Base-by-base conservation (phyloP, 1,140 invertebrate species). In the Monochamus saltuarius region DNA sequence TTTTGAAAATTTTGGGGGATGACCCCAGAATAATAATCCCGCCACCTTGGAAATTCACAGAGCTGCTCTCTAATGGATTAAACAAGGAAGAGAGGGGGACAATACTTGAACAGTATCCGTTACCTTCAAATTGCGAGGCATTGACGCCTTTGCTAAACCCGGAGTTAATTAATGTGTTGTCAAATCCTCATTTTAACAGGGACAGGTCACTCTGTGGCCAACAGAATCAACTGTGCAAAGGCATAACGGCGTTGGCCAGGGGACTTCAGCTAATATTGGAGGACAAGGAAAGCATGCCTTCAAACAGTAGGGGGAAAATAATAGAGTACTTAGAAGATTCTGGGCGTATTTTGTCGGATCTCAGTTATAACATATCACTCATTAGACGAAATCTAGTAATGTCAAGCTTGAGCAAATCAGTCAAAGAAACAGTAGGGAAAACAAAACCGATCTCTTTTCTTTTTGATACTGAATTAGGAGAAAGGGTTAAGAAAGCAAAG, bases 391-490 rank as follows among this genome's bases (percentile, higher is more conserved):
- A 16, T 7, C 16, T 52, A 11, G 10, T 34, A 14, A 10, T 35
- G 35, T 22, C 50, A 9, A 13, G 9, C n/a, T 13, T 52, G 14
- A 52, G 34, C n/a, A 13, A 52, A 11, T 52, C 50, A 13, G 7
- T 52, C 22, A 16, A 35, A 7, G 50, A 52, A 11, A 52, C 34
- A 14, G 50, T 29, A 4, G 50, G 35, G 35, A 52, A 35, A 52
- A 35, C 50, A 8, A 22, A 16, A 35, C 17, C 50, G 6, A 10
- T 14, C 2, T 29, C 17, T 22, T 22, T 29, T 7, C n/a, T 35
- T n/a, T 52, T 52, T 35, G 50, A 22, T 7, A 13, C 50, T 8
- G 50, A 52, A 13, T 52, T 52, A 11, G 50, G 50, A 6, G 29
- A 52, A 8, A 52, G 16, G 16, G 16, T 52, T 7, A 52, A 52